Evolutionary conservation across 2,888 invertebrate genomes (phyloP).

Genomic region (Pterostichus madidus): DNA sequence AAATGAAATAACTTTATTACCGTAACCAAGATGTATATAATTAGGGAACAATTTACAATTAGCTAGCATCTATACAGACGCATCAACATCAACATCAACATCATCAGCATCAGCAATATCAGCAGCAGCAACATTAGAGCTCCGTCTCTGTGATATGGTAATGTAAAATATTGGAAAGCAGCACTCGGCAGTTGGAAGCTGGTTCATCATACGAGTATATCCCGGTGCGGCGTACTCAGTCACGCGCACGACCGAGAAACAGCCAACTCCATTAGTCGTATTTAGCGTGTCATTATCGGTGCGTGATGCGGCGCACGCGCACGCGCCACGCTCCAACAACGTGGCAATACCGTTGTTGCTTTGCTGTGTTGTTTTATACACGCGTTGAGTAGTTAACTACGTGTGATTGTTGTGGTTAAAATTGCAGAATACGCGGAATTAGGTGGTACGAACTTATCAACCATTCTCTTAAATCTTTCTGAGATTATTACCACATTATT

Average conservation of each 20-base stretch:
- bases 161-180: constrained; percentile 47
- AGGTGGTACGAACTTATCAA: no score
- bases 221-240: constrained; percentile 43
- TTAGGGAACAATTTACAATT: not conserved
- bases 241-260: constrained; percentile 30
- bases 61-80: no score
- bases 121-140: constrained; percentile 25
- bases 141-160: not conserved
- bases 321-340: not conserved
- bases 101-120: not conserved
- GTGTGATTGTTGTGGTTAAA: no score
- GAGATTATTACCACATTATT: no score
- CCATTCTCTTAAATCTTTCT: no score
- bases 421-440: no score
- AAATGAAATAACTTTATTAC: not conserved
- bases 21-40: not conserved
- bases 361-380: not conserved
- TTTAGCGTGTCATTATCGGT: constrained; percentile 54
- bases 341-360: not conserved
- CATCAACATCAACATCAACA: no score
- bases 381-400: no score
- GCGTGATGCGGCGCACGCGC: constrained; percentile 12
- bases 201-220: constrained; percentile 23
- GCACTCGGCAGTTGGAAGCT: not conserved
- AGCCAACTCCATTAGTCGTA: constrained; percentile 52